Conservation (phyloP, 2,888 invertebrate genomes). For the Brenthis hecate region DNA sequence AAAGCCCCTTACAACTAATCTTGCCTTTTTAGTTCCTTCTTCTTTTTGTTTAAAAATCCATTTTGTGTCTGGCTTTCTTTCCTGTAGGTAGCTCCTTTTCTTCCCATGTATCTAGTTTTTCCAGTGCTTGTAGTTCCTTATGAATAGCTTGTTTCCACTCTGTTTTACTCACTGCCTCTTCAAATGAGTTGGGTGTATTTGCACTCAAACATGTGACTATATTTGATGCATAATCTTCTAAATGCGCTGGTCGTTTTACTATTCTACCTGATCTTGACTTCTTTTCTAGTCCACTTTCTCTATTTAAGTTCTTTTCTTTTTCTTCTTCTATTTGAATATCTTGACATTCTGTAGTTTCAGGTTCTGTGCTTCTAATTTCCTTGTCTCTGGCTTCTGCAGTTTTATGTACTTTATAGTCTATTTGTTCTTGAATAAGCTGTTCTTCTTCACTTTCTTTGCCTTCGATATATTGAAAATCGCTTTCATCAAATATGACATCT, state of each 20-base stretch:
- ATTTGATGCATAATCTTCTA: neutral
- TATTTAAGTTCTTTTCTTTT: neutral
- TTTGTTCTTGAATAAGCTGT: neutral
- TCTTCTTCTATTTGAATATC: neutral
- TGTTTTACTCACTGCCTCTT: neutral
- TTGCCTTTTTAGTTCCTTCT: too few species aligned
- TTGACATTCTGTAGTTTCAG: too few species aligned
- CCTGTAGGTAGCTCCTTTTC: neutral
- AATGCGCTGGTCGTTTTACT: neutral
- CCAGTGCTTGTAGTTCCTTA: neutral
- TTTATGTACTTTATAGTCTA: neutral
- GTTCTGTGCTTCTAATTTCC: neutral
- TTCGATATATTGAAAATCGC: neutral
- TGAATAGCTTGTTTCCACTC: constrained; percentile 5
- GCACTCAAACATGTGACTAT: neutral
- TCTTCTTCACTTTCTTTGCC: neutral
- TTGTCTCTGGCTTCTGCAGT: neutral
- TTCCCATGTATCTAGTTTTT: constrained; percentile 3
- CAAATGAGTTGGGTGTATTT: neutral
- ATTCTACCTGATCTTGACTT: neutral
- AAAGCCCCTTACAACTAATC: too few species aligned
- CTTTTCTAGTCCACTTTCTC: neutral
- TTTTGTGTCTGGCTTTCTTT: too few species aligned
- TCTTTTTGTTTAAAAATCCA: too few species aligned
- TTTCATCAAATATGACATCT: neutral